phyloP scores from a whole-genome alignment of 2,888 invertebrate species.

The Apantesis nais region DNA sequence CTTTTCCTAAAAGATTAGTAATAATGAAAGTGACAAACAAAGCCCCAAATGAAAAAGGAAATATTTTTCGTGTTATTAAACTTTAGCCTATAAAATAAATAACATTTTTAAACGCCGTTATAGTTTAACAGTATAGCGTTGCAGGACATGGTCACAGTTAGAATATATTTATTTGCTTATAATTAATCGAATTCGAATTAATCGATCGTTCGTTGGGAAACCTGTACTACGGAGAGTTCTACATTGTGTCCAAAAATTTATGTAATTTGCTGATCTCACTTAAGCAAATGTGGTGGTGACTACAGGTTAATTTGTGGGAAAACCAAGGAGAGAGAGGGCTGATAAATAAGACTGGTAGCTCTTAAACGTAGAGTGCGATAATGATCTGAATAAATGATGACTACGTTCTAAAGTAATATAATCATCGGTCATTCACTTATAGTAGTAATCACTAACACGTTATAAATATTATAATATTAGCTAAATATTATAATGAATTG shows the following conservation, averaged over 20 bases:
- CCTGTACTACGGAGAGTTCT: background rate
- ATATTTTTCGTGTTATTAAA: background rate
- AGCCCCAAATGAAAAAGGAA: background rate
- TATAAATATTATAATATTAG: background rate
- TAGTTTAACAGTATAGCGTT: background rate
- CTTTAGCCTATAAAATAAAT: background rate
- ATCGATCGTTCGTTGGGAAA: too few species aligned
- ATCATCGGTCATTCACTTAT: background rate
- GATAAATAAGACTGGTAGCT: background rate
- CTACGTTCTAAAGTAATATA: background rate
- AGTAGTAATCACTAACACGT: background rate
- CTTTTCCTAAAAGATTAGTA: conserved; percentile 10
- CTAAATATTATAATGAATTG: background rate
- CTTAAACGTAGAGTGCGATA: background rate
- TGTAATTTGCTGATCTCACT: background rate
- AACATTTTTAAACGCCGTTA: background rate
- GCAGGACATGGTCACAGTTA: background rate
- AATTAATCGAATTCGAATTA: too few species aligned
- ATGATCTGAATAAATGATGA: too few species aligned
- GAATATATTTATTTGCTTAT: background rate
- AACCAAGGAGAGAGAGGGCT: background rate
- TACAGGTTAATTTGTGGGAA: background rate
- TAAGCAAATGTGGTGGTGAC: background rate
- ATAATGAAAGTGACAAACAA: background rate
- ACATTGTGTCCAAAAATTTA: background rate